Percentiles rank a stretch among this genome's conserved stretches.
Evolutionary conservation across 2,797 vertebrate species (phyloP).

Genomic region (Dallia pectoralis): DNA sequence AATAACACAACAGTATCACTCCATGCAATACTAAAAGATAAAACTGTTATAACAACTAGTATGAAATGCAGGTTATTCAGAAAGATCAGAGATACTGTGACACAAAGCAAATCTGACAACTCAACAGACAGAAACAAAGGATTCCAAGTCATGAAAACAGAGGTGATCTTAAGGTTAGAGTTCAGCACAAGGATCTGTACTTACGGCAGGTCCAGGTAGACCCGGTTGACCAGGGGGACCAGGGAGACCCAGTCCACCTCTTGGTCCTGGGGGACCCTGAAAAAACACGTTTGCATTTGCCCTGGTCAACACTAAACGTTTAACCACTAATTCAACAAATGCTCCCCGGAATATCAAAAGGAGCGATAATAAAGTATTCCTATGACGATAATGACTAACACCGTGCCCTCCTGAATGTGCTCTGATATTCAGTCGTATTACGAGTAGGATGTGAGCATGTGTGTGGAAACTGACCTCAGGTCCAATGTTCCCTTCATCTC

Average conservation of each 20-base stretch:
- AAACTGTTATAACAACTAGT: neutral
- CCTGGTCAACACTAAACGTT: neutral
- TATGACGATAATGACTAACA: neutral
- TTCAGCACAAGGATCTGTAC: slow-evolving; percentile 19
- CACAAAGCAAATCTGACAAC: neutral
- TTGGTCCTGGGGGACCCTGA: slow-evolving; percentile 72
- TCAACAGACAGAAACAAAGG: neutral
- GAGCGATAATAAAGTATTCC: neutral
- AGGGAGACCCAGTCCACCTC: slow-evolving; percentile 58
- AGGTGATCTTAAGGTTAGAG: neutral
- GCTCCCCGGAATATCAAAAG: neutral
- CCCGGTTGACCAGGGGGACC: slow-evolving; percentile 71
- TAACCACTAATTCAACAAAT: neutral
- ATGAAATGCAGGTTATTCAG: neutral
- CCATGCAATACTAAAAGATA: neutral
- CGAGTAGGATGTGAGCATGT: neutral
- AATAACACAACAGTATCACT: neutral
- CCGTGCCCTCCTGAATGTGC: neutral
- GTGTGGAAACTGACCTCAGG: slow-evolving; percentile 71
- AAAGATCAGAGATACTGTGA: neutral
- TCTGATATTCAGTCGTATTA: neutral
- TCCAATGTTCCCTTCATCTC: slow-evolving; percentile 80
- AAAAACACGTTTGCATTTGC: neutral
- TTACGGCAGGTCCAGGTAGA: slow-evolving; percentile 71
- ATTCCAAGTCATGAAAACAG: neutral